phyloP scores from a whole-genome alignment of 2,797 vertebrate species.

The Squalus acanthias region DNA sequence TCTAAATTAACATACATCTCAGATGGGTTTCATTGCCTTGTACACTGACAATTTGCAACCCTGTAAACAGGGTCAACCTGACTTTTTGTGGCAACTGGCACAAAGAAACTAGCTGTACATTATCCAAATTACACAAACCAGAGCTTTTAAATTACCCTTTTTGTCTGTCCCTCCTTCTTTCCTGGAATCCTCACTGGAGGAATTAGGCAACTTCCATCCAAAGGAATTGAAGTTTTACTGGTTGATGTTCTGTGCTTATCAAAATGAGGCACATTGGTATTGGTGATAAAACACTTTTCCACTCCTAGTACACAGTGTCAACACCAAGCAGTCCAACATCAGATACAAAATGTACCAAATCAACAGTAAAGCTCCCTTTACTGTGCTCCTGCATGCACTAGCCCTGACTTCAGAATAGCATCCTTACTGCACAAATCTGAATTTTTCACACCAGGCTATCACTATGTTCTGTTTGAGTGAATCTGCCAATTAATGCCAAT shows the following conservation, averaged over 20 bases:
- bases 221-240: not conserved
- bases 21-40: not conserved
- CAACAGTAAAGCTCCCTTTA: not conserved
- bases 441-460: not conserved
- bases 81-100: not conserved
- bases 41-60: not conserved
- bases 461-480: not conserved
- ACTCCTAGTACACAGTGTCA: not conserved
- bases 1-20: not conserved
- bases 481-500: not conserved
- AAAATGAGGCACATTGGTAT: not conserved
- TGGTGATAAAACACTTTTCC: not conserved
- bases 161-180: not conserved
- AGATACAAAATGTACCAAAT: not conserved
- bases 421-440: not conserved
- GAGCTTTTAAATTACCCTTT: not conserved
- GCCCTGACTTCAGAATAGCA: not conserved
- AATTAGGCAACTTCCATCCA: not conserved
- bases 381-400: not conserved
- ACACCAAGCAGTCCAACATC: not conserved
- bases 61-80: not conserved
- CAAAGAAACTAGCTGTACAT: not conserved
- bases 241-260: not conserved
- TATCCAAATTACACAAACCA: not conserved
- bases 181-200: not conserved